Evolutionary conservation across 2,797 vertebrate genomes (phyloP).

Genomic region (Mallotus villosus): DNA sequence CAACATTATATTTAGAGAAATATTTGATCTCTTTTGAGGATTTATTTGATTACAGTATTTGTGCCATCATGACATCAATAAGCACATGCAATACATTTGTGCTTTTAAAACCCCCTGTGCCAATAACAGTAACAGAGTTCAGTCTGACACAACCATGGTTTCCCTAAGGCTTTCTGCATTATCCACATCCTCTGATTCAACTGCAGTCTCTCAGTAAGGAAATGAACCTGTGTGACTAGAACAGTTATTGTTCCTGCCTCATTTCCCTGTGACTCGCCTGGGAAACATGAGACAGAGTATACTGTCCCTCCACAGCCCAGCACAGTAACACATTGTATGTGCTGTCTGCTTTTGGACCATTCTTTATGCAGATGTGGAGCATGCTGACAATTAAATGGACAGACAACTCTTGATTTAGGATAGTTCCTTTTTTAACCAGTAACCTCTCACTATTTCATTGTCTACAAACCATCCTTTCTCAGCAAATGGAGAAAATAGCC

Average conservation of each 20-base stretch:
- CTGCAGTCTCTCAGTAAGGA: not conserved
- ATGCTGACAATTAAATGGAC: not conserved
- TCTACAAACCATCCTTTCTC: not conserved
- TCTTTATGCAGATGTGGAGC: no score
- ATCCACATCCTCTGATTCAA: constrained; percentile 24
- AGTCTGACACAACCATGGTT: not conserved
- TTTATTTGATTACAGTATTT: not conserved
- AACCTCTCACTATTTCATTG: not conserved
- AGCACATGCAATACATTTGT: not conserved
- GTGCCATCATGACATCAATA: not conserved
- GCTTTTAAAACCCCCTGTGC: constrained; percentile 3
- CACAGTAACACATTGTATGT: not conserved
- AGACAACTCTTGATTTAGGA: not conserved
- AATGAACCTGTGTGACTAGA: not conserved
- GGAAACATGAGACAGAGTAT: not conserved
- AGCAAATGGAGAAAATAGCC: no score
- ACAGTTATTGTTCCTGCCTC: not conserved
- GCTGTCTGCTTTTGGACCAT: no score
- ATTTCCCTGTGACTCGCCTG: not conserved
- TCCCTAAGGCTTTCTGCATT: constrained; percentile 8
- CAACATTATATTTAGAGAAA: no score
- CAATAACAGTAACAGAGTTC: not conserved
- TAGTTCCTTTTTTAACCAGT: not conserved
- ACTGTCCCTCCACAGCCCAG: no score
- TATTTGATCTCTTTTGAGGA: not conserved